Percentiles rank a stretch among this genome's conserved stretches.
phyloP scores from a whole-genome alignment of 2,888 invertebrate genomes.

The Leucoptera coffeella region DNA sequence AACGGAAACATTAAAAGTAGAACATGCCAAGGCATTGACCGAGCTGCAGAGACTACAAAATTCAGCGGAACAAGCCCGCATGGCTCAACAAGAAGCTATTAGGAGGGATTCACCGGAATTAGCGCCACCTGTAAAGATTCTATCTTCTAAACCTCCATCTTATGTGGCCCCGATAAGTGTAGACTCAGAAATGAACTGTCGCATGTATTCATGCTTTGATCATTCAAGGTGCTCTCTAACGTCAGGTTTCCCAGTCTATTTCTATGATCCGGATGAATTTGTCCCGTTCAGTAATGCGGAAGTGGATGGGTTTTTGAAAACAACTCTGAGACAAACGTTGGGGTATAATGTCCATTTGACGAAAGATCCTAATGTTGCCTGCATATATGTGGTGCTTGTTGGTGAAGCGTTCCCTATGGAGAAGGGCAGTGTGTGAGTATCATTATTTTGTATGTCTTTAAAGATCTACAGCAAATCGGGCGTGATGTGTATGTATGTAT shows the following conservation, averaged over 20 bases:
- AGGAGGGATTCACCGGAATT: conserved; percentile 87
- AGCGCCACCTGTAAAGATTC: conserved; percentile 71
- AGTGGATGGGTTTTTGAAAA: conserved; percentile 77
- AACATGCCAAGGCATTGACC: conserved; percentile 74
- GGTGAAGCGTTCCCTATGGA: conserved; percentile 66
- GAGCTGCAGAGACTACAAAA: conserved; percentile 84
- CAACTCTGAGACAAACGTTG: conserved; percentile 75
- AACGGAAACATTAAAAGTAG: conserved; percentile 80
- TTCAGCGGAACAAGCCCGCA: conserved; percentile 87
- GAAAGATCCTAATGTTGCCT: conserved; percentile 76
- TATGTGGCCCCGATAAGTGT: conserved; percentile 34
- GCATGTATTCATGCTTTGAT: conserved; percentile 91
- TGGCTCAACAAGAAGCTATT: conserved; percentile 84
- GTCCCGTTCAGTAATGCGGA: conserved; percentile 63
- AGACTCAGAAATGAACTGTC: conserved; percentile 51
- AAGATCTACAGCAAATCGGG: too few relatives aligned
- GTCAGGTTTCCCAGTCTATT: conserved; percentile 87
- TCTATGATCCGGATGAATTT: conserved; percentile 79
- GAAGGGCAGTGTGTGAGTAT: conserved; percentile 24
- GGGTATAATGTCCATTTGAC: conserved; percentile 85
- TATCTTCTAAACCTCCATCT: conserved; percentile 55
- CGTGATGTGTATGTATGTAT: too few relatives aligned
- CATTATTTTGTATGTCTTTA: not conserved
- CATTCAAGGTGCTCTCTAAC: conserved; percentile 90
- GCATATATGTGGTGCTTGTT: conserved; percentile 78